phyloP scores from a whole-genome alignment of 2,797 vertebrate genomes.

The Pipistrellus nathusii region DNA sequence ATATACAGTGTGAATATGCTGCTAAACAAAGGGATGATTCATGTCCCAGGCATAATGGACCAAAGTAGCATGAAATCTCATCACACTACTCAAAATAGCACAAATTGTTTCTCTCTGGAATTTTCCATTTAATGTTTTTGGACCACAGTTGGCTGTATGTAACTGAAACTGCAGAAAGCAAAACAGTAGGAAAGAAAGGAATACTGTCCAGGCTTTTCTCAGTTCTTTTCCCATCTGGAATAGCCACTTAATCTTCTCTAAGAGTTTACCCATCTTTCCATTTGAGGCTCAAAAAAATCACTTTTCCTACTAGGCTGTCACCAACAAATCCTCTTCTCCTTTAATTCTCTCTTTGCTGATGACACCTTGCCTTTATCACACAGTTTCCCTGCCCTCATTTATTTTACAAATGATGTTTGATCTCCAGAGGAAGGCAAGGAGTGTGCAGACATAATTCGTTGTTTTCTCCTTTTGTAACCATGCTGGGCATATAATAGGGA shows the following conservation, averaged over 20 bases:
- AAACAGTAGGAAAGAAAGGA: background rate
- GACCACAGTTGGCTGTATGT: background rate
- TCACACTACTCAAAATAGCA: background rate
- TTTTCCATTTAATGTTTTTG: background rate
- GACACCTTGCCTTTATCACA: background rate
- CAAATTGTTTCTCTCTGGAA: background rate
- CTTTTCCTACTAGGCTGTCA: background rate
- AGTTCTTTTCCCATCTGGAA: background rate
- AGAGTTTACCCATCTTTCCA: background rate
- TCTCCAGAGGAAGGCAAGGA: background rate
- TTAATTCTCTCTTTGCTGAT: background rate
- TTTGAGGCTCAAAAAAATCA: background rate
- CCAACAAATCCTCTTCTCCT: background rate
- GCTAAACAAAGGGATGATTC: background rate
- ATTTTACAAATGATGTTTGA: background rate
- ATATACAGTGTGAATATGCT: background rate
- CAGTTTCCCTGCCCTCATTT: background rate
- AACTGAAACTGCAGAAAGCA: background rate
- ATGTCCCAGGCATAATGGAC: background rate
- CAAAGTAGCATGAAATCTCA: background rate
- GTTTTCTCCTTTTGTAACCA: background rate
- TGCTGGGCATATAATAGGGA: background rate
- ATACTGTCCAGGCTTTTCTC: background rate
- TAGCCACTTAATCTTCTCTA: background rate
- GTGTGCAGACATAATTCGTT: background rate